phyloP scores from a whole-genome alignment of 1,140 invertebrate genomes.

The Cyphomyrmex costatus region DNA sequence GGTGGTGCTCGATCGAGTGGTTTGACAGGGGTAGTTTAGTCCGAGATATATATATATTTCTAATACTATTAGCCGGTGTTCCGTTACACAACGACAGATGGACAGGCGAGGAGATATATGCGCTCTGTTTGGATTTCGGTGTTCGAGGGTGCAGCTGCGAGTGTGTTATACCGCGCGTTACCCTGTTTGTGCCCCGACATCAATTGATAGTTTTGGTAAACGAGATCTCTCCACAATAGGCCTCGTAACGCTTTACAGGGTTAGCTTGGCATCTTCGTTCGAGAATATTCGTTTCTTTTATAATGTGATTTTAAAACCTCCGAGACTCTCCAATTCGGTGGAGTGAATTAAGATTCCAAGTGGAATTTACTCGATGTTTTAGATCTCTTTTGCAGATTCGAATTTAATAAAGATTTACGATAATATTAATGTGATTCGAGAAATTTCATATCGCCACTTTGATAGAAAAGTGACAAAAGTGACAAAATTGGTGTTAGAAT shows the following conservation, averaged over 20 bases:
- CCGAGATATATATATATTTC: slow-evolving; percentile 79
- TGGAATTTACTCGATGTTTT: background rate
- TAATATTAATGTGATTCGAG: background rate
- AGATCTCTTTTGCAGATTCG: background rate
- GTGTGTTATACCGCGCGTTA: slow-evolving; percentile 74
- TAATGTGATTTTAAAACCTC: slow-evolving; percentile 48
- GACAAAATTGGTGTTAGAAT: too few relatives aligned
- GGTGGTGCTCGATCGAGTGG: slow-evolving; percentile 81
- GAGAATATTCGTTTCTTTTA: slow-evolving; percentile 40
- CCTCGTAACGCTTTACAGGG: slow-evolving; percentile 46
- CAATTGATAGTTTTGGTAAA: slow-evolving; percentile 80
- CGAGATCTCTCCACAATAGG: slow-evolving; percentile 68
- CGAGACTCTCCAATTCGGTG: background rate
- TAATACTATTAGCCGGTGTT: slow-evolving; percentile 86
- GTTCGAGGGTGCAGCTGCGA: slow-evolving; percentile 80
- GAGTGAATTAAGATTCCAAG: background rate
- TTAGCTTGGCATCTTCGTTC: slow-evolving; percentile 35
- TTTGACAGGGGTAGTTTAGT: slow-evolving; percentile 76
- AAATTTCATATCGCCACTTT: background rate
- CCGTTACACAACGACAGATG: slow-evolving; percentile 85
- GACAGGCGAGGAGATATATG: slow-evolving; percentile 78
- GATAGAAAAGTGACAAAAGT: too few relatives aligned
- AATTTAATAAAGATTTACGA: background rate
- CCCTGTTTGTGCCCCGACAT: slow-evolving; percentile 75
- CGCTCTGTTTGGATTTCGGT: slow-evolving; percentile 79